Base-by-base conservation (phyloP, 2,888 invertebrate species). In the Ectemnius lituratus region DNA sequence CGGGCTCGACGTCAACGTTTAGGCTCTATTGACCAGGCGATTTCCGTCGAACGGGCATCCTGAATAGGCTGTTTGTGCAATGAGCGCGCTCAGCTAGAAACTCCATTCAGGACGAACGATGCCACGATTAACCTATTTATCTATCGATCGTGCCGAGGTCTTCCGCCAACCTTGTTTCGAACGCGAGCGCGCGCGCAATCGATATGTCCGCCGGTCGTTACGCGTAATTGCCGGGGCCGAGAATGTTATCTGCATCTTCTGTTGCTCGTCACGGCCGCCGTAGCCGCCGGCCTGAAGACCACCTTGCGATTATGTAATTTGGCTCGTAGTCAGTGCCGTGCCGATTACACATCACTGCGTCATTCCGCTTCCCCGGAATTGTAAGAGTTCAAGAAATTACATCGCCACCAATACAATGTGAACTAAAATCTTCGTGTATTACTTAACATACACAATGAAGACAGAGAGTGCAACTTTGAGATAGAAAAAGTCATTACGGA, bases 1-100 rank as follows among this genome's bases (percentile, higher is more conserved):
- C 27, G 74, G 52, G 76, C 71, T 57, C 75, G 73, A 77, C 79
- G 79, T 77, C 76, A 78, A 59, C 75, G 79, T 84, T 84, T 80
- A 74, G 79, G 78, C 71, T 80, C 81, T 78, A 75, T 84, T 80
- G 79, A 83, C 67, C 85, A 75, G 82, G 82, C 78, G 82, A 87
- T 85, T 87, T 85, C 86, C 84, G 83, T 77, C 79, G 81, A 79
- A 70, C 65, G 67, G 73, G 75, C 68, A 79, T 77, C 75, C 73
- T 77, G 81, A 81, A 84, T 82, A 81, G 80, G 28, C 66, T 76
- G 74, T 79, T 78, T 78, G 75, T 75, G 70, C 57, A 64, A 61
- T 58, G 64, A 57, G 18, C 27, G 47, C 49, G 23, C 47, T 63
- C 65, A 62, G 62, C 64, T 67, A 67, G 76, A 75, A 76, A 69